Evolutionary conservation across 2,797 vertebrate genomes (phyloP).

Genomic region (Enteromius unitaeniatus): DNA sequence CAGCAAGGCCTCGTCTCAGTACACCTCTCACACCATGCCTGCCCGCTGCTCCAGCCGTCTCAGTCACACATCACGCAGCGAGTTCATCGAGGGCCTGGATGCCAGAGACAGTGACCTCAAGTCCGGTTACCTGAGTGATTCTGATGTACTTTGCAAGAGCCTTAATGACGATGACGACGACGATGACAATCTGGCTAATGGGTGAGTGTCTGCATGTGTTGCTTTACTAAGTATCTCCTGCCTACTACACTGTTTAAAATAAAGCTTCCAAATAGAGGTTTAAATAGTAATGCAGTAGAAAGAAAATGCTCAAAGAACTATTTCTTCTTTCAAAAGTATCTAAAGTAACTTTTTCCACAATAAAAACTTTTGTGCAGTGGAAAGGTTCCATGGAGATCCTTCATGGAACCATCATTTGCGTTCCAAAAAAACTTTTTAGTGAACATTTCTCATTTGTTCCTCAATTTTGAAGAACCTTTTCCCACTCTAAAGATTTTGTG

Average conservation of each 20-base stretch:
- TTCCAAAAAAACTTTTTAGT: too few relatives aligned
- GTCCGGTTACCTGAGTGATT: slow-evolving; percentile 95
- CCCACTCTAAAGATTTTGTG: too few relatives aligned
- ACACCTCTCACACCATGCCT: slow-evolving; percentile 94
- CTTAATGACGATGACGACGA: slow-evolving; percentile 88
- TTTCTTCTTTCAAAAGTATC: not conserved
- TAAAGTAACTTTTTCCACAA: not conserved
- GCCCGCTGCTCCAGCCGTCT: slow-evolving; percentile 91
- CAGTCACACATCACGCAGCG: slow-evolving; percentile 90
- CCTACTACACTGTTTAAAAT: not conserved
- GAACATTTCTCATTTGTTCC: too few relatives aligned
- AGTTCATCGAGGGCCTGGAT: slow-evolving; percentile 90
- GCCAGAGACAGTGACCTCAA: slow-evolving; percentile 87
- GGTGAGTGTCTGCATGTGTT: slow-evolving; percentile 78
- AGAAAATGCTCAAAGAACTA: not conserved
- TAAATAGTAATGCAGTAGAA: not conserved
- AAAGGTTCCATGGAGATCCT: not conserved
- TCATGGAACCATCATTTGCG: not conserved
- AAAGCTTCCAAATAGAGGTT: not conserved
- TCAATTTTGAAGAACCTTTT: too few relatives aligned
- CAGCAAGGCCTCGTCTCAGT: slow-evolving; percentile 72
- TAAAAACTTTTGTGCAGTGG: not conserved
- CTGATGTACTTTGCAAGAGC: slow-evolving; percentile 90
- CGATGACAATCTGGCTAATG: slow-evolving; percentile 92
- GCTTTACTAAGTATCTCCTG: slow-evolving; percentile 26